Evolutionary conservation across 2,888 invertebrate species (phyloP).

Genomic region (Caenorhabditis sp.): DNA sequence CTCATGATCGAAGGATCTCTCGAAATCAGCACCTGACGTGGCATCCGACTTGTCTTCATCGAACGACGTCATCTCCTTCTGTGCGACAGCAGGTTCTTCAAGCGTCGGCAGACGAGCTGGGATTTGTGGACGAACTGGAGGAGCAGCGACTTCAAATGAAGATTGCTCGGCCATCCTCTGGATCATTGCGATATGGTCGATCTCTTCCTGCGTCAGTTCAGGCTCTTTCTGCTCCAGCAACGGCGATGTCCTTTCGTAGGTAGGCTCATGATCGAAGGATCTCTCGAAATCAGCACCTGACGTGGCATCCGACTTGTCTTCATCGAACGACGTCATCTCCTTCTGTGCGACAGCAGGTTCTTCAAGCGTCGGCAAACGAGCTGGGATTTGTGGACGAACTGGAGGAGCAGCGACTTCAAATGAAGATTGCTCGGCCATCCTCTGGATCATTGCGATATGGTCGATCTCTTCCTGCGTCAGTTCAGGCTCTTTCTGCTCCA

Average conservation of each 20-base stretch:
- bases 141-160: slow-evolving; percentile 48
- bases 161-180: slow-evolving; percentile 57
- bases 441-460: slow-evolving; percentile 53
- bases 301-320: slow-evolving; percentile 40
- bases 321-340: neutral
- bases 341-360: neutral
- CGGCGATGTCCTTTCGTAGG: no score
- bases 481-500: neutral
- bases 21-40: slow-evolving; percentile 51
- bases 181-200: slow-evolving; percentile 57
- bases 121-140: slow-evolving; percentile 25
- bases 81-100: slow-evolving; percentile 6
- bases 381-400: neutral
- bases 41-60: slow-evolving; percentile 44
- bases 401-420: neutral
- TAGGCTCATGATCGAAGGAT: slow-evolving; percentile 27
- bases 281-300: slow-evolving; percentile 33
- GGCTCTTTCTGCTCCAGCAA: neutral
- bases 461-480: slow-evolving; percentile 32
- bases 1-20: slow-evolving; percentile 35
- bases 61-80: neutral
- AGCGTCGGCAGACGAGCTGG: slow-evolving; percentile 17
- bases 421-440: slow-evolving; percentile 39
- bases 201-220: slow-evolving; percentile 34
- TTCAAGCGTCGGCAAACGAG: slow-evolving; percentile 3